Base-by-base conservation (phyloP, 2,888 invertebrate genomes). In the Acleris cristana region DNA sequence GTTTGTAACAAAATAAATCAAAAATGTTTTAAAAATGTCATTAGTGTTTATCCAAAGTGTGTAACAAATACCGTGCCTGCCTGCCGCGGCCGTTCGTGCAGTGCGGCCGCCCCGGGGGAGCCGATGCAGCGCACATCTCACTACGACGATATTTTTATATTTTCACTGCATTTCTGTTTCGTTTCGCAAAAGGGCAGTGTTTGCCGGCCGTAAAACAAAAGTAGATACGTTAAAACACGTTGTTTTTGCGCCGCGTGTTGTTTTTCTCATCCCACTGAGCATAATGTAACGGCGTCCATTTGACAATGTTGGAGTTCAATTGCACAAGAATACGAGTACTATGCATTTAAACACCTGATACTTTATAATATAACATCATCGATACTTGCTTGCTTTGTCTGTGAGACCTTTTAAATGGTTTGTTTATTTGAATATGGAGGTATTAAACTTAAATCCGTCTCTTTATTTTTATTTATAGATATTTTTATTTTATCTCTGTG, bases 91-190 rank as follows among this genome's bases (percentile, higher is more conserved):
- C 12, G 40, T 1, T 40, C 40, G 55, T 44, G 61, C 61, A 58
- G 67, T 64, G 67, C 66, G 81, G 84, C 81, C 68, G 71, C 71
- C 84, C 84, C 71, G 70, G 78, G 84, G 85, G 83, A 81, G 65
- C 73, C 76, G 71, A 80, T 85, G 86, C 84, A 82, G 79, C 79
- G 80, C 79, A 79, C 81, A 82, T 84, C 79, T 82, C 83, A 77
- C 82, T 82, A 77, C 78, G 75, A 77, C 79, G 79, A 85, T 83
- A 86, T 87, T 87, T 88, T 87, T 85, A 87, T 85, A 86, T 87
- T 86, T 86, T 80, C 81, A 83, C 79, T 84, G 82, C 81, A 84
- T 83, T 85, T 82, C 80, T 79, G 80, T 81, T 77, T 73, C 72
- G 75, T 79, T 77, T 78, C 78, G 76, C 79, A 82, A 86, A 84